Evolutionary conservation across 2,797 vertebrate species (phyloP).

Genomic region (Tamandua tetradactyla): DNA sequence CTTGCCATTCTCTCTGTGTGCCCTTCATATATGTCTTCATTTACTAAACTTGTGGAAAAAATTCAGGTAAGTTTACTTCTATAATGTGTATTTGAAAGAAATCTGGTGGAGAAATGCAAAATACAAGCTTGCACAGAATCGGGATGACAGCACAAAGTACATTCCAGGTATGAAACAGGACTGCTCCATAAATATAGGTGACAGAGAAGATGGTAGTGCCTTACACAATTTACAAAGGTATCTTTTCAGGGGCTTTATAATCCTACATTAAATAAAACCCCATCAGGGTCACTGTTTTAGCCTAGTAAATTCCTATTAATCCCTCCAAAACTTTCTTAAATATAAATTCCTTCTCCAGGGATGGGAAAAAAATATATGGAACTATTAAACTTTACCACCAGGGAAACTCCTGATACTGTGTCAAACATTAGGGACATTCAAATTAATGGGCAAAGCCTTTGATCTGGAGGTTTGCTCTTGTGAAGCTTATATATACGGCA

Average conservation of each 20-base stretch:
- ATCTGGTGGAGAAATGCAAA: background rate
- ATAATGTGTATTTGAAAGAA: background rate
- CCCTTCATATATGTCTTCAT: background rate
- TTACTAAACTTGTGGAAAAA: background rate
- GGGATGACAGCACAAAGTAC: background rate
- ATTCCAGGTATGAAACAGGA: background rate
- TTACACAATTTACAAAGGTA: background rate
- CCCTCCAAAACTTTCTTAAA: background rate
- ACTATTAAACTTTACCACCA: too few relatives aligned
- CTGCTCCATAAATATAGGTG: background rate
- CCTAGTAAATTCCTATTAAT: background rate
- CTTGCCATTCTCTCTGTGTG: background rate
- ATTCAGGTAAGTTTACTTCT: background rate
- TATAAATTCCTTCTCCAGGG: background rate
- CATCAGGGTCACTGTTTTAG: background rate
- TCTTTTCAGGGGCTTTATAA: background rate
- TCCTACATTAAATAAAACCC: background rate
- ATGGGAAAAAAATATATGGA: too few relatives aligned
- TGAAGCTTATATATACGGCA: too few relatives aligned
- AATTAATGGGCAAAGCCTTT: too few relatives aligned
- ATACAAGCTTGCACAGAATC: background rate
- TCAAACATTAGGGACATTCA: too few relatives aligned
- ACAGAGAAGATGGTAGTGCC: background rate
- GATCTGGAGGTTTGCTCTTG: too few relatives aligned
- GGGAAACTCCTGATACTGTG: too few relatives aligned